These are phyloP conservation scores for Lepisosteus oculatus DNA, from an alignment of 2,113 vertebrate species.

Conservation along the genomic window DNA sequence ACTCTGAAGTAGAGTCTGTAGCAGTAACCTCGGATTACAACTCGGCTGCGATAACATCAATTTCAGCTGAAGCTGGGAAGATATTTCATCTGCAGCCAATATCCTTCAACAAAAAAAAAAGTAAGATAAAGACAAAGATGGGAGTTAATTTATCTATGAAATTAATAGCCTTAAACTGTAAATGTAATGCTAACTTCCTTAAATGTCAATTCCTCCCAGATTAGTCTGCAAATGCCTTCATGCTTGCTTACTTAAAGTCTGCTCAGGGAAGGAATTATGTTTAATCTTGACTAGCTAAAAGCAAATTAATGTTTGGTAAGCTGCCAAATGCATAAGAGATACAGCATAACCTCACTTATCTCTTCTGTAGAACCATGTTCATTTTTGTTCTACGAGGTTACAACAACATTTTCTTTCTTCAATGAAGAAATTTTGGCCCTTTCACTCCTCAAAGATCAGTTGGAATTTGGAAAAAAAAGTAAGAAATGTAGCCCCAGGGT, in stretches of 20 bases:
- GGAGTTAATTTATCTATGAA: slow-evolving; percentile 66
- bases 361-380: slow-evolving; percentile 53
- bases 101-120: slow-evolving; percentile 70
- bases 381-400: slow-evolving; percentile 67
- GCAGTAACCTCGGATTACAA: slow-evolving; percentile 78
- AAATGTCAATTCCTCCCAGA: slow-evolving; percentile 71
- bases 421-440: slow-evolving; percentile 30
- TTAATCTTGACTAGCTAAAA: slow-evolving; percentile 84
- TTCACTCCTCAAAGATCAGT: not conserved
- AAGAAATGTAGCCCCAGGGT: slow-evolving; percentile 42
- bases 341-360: slow-evolving; percentile 67
- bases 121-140: slow-evolving; percentile 63
- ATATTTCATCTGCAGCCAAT: slow-evolving; percentile 64
- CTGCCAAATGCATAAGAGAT: slow-evolving; percentile 80
- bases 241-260: slow-evolving; percentile 72
- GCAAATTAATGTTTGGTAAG: slow-evolving; percentile 82
- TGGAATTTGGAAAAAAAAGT: slow-evolving; percentile 16
- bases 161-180: slow-evolving; percentile 67
- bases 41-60: slow-evolving; percentile 84
- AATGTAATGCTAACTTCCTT: slow-evolving; percentile 64
- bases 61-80: slow-evolving; percentile 75
- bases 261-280: slow-evolving; percentile 79
- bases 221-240: slow-evolving; percentile 71
- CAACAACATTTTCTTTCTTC: slow-evolving; percentile 34
- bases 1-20: slow-evolving; percentile 73